Base-by-base conservation (phyloP, 2,113 vertebrate genomes). In the Ceyx melanurus region DNA sequence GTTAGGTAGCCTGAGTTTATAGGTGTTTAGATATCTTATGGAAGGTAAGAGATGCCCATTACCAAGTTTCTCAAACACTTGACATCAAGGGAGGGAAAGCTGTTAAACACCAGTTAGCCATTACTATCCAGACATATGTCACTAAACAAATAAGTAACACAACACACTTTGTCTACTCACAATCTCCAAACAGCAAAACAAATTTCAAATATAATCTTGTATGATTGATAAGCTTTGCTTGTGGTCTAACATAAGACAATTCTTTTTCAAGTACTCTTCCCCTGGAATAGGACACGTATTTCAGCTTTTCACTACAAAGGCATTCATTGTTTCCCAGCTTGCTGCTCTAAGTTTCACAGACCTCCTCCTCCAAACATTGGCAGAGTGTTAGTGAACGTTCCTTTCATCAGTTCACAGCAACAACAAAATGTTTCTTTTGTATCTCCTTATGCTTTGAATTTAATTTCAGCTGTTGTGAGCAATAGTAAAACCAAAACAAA, bases 261-360 rank as follows among this genome's bases (percentile, higher is more conserved):
- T 53, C 28, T 74, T 94, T 92, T 80, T 29, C 58, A 80, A 86
- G 48, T 19, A 61, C 13, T 57, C 21, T 77, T 90, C 45, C 53
- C 45, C 33, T 75, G 53, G n/a, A 65, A 82, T 82, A 86, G 1
- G 0, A 75, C 21, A 79, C 0, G 1, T 23, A 86, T 78, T 84
- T 82, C 75, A 80, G 66, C 58, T 90, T 89, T 88, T 79, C 29
- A 58, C 48, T 82, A 95, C 79, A 94, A 94, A 95, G 92, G 45
- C 83, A 73, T 53, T 31, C 58, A 87, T 82, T 97, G 92, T 97
- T 95, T 86, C 37, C 64, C 46, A 64, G 33, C 31, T 74, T 62
- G 71, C 53, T 92, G 82, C 56, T 91, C 46, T 45, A 37, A 60
- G 57, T 90, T 94, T 92, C 84, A 93, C 66, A 88, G 42, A 58